Conservation (phyloP, 2,113 vertebrate genomes). For the Bostrychus sinensis region DNA sequence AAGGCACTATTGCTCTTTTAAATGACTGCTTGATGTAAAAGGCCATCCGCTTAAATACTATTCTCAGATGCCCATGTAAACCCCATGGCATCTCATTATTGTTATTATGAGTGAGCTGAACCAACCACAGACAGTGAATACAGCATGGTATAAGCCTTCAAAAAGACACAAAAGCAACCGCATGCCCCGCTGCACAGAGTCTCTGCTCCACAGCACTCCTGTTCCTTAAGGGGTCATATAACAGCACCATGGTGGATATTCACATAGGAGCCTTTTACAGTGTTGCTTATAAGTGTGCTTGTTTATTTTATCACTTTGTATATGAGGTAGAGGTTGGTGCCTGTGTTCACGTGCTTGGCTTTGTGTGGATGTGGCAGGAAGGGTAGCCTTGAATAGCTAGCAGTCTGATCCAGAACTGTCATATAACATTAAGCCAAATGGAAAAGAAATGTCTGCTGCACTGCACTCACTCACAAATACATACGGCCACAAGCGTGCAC, state of each 20-base stretch:
- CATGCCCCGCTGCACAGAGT: constrained; percentile 22
- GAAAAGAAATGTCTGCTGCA: constrained; percentile 49
- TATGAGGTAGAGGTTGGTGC: constrained; percentile 24
- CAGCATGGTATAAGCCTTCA: constrained; percentile 24
- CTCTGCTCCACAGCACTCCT: constrained; percentile 38
- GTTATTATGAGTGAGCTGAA: constrained; percentile 34
- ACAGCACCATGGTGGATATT: constrained; percentile 15
- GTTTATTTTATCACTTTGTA: constrained; percentile 11
- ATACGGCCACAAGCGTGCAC: neutral
- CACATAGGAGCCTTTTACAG: neutral
- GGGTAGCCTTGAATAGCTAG: constrained; percentile 63
- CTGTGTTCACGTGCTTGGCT: constrained; percentile 7
- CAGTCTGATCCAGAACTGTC: constrained; percentile 80
- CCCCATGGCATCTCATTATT: constrained; percentile 46
- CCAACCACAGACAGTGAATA: constrained; percentile 18
- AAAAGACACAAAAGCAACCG: constrained; percentile 23
- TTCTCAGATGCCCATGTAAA: neutral
- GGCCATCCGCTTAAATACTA: neutral
- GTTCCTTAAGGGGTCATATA: constrained; percentile 18
- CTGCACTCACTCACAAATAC: constrained; percentile 13
- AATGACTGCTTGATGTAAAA: constrained; percentile 15
- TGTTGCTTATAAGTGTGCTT: constrained; percentile 2
- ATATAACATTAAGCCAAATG: constrained; percentile 69
- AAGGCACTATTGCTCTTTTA: too few species aligned
- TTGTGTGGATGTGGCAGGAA: constrained; percentile 18